These are phyloP conservation scores for Rhizoglyphus robini DNA, from an alignment of 1,140 invertebrate genomes.

Conservation along the genomic window DNA sequence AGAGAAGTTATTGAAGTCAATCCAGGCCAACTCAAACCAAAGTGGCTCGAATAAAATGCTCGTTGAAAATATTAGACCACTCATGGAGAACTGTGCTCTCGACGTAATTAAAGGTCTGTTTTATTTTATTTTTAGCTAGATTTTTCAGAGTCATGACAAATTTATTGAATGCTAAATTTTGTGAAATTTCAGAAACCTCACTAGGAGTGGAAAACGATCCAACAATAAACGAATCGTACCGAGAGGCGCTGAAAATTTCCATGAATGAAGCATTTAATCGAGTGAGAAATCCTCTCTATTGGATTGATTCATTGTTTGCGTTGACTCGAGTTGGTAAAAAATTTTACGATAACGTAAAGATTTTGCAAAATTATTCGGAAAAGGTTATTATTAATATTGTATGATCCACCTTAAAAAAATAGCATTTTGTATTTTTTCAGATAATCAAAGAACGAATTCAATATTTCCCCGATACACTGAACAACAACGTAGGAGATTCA, in stretches of 20 bases:
- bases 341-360: constrained; percentile 6
- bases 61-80: constrained; percentile 50
- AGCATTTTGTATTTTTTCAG: neutral
- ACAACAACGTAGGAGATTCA: neutral
- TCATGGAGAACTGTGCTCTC: constrained; percentile 62
- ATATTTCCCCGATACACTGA: neutral
- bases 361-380: constrained; percentile 13
- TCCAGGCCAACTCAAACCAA: constrained; percentile 30
- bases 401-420: too few relatives aligned
- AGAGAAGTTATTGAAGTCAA: constrained; percentile 29
- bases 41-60: neutral
- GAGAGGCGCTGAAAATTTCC: neutral
- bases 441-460: constrained; percentile 8
- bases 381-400: too few relatives aligned
- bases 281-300: constrained; percentile 9
- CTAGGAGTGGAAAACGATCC: neutral
- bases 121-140: too few relatives aligned
- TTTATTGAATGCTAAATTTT: too few relatives aligned
- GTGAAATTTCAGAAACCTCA: neutral
- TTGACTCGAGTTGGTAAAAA: constrained; percentile 18
- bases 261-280: constrained; percentile 31
- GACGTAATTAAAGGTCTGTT: constrained; percentile 64
- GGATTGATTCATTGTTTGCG: constrained; percentile 19
- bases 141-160: too few relatives aligned
- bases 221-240: neutral